Conservation (phyloP, 2,113 vertebrate species). For the Microcebus griseorufus region DNA sequence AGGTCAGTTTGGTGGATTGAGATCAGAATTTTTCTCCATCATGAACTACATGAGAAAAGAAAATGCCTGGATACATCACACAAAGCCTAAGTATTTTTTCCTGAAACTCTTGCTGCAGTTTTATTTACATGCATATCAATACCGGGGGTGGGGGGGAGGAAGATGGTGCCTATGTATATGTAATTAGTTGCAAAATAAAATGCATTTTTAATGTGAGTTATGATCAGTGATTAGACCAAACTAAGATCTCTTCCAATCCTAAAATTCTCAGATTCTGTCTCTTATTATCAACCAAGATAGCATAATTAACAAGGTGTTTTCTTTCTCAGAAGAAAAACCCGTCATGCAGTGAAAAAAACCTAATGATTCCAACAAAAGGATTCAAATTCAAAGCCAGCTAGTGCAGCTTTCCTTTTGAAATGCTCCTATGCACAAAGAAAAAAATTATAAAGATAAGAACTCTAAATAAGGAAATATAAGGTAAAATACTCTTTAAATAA, state of each 20-base stretch:
- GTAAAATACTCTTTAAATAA: neutral
- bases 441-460: neutral
- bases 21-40: neutral
- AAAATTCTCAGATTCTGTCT: neutral
- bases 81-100: neutral
- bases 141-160: too few relatives aligned
- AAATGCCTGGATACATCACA: neutral
- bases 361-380: neutral
- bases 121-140: neutral
- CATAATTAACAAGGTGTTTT: neutral
- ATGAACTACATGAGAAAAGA: neutral
- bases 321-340: neutral
- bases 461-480: neutral
- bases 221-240: neutral
- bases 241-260: neutral
- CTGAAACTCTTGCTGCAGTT: neutral
- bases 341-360: neutral
- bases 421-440: neutral
- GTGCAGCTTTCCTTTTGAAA: slow-evolving; percentile 14
- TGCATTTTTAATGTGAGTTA: neutral
- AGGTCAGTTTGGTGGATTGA: neutral
- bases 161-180: rapidly evolving
- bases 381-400: neutral
- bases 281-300: neutral
- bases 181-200: neutral